Base-by-base conservation (phyloP, 2,113 vertebrate species). In the Corydoras sp. region DNA sequence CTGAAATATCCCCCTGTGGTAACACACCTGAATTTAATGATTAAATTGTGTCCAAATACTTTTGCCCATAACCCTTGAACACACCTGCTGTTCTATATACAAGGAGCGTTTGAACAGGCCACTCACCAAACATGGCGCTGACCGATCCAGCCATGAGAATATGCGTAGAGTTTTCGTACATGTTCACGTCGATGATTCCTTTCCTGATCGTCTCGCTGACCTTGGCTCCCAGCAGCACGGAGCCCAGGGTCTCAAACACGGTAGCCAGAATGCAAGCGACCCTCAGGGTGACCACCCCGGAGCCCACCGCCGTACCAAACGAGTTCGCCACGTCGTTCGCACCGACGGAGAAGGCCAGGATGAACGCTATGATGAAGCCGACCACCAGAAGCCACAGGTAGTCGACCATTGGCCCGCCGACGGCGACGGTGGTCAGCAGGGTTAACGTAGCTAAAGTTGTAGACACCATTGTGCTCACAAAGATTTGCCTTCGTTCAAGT, bases 271-370 rank as follows among this genome's bases (percentile, higher is more conserved):
- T 63, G 62, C 97, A 99, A 1, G 97, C 97, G 68, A 94, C 93
- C 13, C 90, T 90, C 49, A 98, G 88, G 31, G 95, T 98, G 81
- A 98, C 93, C 43, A 93, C 96, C 0, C 96, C 96, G 0, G 97
- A 99, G 73, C 97, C 97, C 69, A 98, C 97, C 0, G 97, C 97
- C 0, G 97, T 99, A 67, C 97, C 97, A 7, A 99, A 99, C 0
- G 97, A 99, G 85, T 99, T 99, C 13, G 97, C 97, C 5, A 98
- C 97, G 2, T 99, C 97, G 62, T 99, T 99, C 81, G 97, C 97
- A 0, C 97, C 96, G 0, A 99, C 97, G 0, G 97, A 99, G 83
- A 99, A 99, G 15, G 97, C 97, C 77, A 99, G 77, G 62, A 99
- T 15, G 69, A 99, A 98, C 61, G 97, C 97, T 2, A 99, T 98